Evolutionary conservation across 2,888 invertebrate species (phyloP), one percentile per base, ranked within the genome.

Genomic region (Hyalella azteca): DNA sequence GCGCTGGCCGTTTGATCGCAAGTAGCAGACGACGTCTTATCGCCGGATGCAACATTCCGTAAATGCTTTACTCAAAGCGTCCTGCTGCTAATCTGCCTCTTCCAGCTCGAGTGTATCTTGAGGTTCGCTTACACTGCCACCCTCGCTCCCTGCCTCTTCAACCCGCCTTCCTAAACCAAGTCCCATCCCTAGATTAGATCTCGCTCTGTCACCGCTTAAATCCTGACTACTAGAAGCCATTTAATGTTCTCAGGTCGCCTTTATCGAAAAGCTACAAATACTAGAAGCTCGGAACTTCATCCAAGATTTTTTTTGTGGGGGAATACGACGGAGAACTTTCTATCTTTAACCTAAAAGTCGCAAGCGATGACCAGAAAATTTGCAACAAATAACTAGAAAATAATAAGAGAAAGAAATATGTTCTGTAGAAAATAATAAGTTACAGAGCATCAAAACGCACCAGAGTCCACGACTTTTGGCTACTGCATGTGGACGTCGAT

Each of bases 21-120:
- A 3, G 54, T 54, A 54, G 54, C 54, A 29, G 54, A 11, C 54
- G 54, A 54, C 3, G 54, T 13, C 54, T 54, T 54, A 54, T 54
- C 54, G 54, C 26, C 26, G 54, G 54, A 54, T 54, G 54, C 54
- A 54, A 54, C 54, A 54, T 54, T 54, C 54, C 54, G 54, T 22
- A 54, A 54, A 54, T 54, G 3, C 54, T 54, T 54, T 5, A 54
- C 54, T 54, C 54, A 54, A 54, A 5, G 22, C 54, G 54, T 22
- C 54, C 22, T 54, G 54, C 54, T 54, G 22, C 54, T 54, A 54
- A 54, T 54, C 54, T 54, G 29, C 29, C 26, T 54, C 54, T 54
- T 54, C 54, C 54, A 54, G 26, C 54, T n/a, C n/a, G n/a, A n/a
- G 54, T 54, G 29, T 54, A 54, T 54, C 54, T 54, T 5, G n/a